phyloP scores from a whole-genome alignment of 2,113 vertebrate species.

The Microcebus griseorufus region DNA sequence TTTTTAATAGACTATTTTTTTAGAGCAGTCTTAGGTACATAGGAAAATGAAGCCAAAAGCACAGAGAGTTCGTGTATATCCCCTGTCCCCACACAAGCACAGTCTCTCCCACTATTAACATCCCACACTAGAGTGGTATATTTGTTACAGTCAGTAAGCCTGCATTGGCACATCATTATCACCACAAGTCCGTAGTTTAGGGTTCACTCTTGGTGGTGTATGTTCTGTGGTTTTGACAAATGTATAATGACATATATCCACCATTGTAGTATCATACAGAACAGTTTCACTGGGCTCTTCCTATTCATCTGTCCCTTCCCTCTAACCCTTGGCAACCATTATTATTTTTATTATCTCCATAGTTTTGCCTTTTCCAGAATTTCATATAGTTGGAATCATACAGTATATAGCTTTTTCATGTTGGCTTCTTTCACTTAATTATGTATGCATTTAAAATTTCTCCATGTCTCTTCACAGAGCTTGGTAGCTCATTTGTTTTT shows the following conservation, averaged over 20 bases:
- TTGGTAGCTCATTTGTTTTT: neutral
- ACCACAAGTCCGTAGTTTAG: neutral
- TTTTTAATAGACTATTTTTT: neutral
- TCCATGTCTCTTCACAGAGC: neutral
- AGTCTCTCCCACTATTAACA: neutral
- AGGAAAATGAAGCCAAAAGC: neutral
- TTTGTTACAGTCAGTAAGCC: neutral
- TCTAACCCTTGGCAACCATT: neutral
- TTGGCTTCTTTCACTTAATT: conserved; percentile 10
- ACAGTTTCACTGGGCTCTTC: neutral
- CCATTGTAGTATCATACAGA: neutral
- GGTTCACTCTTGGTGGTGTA: neutral
- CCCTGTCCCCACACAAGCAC: neutral
- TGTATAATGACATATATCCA: neutral
- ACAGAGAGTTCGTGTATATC: neutral
- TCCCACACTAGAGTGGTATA: neutral
- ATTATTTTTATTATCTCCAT: neutral
- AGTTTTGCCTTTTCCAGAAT: neutral
- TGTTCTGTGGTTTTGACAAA: neutral
- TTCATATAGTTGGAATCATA: neutral
- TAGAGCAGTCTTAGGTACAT: neutral
- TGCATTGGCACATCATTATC: neutral
- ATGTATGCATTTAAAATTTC: neutral
- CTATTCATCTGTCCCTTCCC: neutral
- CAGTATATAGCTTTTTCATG: neutral